Conservation (phyloP, 2,888 invertebrate genomes). For the Pogonocherus hispidulus region DNA sequence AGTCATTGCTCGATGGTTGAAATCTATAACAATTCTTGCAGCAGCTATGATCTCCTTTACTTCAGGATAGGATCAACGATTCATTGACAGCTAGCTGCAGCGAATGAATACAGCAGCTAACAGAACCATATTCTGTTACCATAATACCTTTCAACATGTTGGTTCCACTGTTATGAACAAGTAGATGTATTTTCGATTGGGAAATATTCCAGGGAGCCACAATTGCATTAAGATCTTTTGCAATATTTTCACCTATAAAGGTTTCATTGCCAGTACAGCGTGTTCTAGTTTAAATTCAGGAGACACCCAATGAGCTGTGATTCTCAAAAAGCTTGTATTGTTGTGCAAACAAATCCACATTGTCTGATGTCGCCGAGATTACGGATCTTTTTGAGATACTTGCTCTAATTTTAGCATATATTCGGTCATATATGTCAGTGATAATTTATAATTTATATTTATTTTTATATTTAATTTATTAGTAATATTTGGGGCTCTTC, state of each 20-base stretch:
- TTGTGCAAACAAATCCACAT: slow-evolving; percentile 54
- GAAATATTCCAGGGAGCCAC: slow-evolving; percentile 53
- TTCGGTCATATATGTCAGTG: slow-evolving; percentile 48
- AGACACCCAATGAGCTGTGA: slow-evolving; percentile 44
- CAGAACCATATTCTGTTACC: slow-evolving; percentile 40
- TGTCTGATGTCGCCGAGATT: slow-evolving; percentile 54
- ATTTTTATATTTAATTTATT: too few species aligned
- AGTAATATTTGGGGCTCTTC: too few species aligned
- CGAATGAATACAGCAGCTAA: slow-evolving; percentile 49
- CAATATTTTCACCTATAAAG: slow-evolving; percentile 53
- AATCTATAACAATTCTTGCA: slow-evolving; percentile 30
- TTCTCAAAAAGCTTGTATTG: slow-evolving; percentile 45
- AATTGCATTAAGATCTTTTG: slow-evolving; percentile 52
- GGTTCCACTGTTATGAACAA: slow-evolving; percentile 47
- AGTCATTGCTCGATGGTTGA: slow-evolving; percentile 42
- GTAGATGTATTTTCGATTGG: slow-evolving; percentile 53
- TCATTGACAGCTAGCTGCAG: slow-evolving; percentile 40
- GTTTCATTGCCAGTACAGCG: slow-evolving; percentile 54
- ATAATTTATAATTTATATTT: too few species aligned
- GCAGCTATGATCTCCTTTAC: slow-evolving; percentile 33
- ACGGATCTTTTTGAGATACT: neutral
- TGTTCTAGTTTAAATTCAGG: slow-evolving; percentile 40
- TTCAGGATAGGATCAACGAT: slow-evolving; percentile 45
- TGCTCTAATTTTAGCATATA: slow-evolving; percentile 16
- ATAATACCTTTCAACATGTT: slow-evolving; percentile 45